Evolutionary conservation across 2,113 vertebrate genomes (phyloP).

Genomic region (Anarrhichthys ocellatus): DNA sequence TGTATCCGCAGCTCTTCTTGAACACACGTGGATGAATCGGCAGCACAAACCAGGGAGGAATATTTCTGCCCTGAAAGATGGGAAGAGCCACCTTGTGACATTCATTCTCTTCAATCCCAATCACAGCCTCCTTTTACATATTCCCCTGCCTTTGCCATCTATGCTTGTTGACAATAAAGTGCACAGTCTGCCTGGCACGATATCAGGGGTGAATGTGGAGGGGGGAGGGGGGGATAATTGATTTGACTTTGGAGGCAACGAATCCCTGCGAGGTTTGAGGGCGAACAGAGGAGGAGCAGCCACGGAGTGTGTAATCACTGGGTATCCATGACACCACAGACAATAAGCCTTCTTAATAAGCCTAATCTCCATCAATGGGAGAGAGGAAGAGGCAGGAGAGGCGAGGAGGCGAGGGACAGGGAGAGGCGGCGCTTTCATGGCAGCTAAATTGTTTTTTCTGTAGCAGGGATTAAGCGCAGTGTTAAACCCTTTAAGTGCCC

Average conservation of each 20-base stretch:
- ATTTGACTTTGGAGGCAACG: slow-evolving; percentile 73
- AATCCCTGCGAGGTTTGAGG: slow-evolving; percentile 72
- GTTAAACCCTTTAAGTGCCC: slow-evolving; percentile 87
- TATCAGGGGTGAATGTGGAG: slow-evolving; percentile 57
- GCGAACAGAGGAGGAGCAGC: slow-evolving; percentile 65
- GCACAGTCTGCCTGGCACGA: slow-evolving; percentile 50
- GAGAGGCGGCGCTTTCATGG: slow-evolving; percentile 87
- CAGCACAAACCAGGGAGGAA: not conserved
- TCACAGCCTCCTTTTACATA: slow-evolving; percentile 30
- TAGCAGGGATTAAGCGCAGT: slow-evolving; percentile 54
- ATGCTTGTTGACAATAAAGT: slow-evolving; percentile 57
- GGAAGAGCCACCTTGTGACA: slow-evolving; percentile 27
- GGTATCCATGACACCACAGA: slow-evolving; percentile 80
- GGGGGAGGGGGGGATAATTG: slow-evolving; percentile 59
- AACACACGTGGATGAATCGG: not conserved
- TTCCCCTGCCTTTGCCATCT: slow-evolving; percentile 28
- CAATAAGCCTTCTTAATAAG: slow-evolving; percentile 81
- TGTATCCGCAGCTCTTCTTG: not conserved
- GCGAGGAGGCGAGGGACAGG: slow-evolving; percentile 79
- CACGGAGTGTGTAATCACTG: slow-evolving; percentile 76
- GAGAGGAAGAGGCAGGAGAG: slow-evolving; percentile 39
- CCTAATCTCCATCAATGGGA: slow-evolving; percentile 71
- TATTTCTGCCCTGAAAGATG: not conserved
- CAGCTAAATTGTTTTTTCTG: slow-evolving; percentile 90
- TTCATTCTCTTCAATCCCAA: slow-evolving; percentile 9